phyloP scores from a whole-genome alignment of 2,888 invertebrate genomes.

The Aphodius granarius region DNA sequence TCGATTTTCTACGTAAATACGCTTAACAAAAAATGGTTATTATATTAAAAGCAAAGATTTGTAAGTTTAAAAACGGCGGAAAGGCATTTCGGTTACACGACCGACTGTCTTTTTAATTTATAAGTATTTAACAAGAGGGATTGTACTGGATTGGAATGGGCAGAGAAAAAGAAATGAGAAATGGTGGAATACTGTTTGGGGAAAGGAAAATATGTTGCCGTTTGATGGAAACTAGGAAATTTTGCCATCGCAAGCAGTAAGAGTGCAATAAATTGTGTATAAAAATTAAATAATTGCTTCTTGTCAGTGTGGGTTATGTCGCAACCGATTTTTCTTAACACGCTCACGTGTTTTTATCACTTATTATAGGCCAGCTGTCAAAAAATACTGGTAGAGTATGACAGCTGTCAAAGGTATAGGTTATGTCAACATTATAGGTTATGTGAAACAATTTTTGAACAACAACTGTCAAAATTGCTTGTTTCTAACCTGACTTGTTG shows the following conservation, averaged over 20 bases:
- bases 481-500: not conserved
- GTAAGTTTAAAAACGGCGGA: not conserved
- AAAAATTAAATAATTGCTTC: not conserved
- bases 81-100: not conserved
- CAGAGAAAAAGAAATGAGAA: not conserved
- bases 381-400: too few species aligned
- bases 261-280: not conserved
- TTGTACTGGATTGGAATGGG: not conserved
- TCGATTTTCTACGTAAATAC: not conserved
- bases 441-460: too few species aligned
- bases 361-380: too few species aligned
- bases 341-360: not conserved
- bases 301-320: not conserved
- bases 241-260: not conserved
- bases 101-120: not conserved
- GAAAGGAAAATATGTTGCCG: too few species aligned
- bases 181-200: not conserved
- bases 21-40: not conserved
- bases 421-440: too few species aligned
- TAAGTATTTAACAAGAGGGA: not conserved
- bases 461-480: not conserved
- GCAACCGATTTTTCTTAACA: not conserved
- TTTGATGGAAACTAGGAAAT: not conserved
- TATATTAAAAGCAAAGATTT: not conserved
- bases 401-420: too few species aligned